Percentiles rank a stretch among this genome's conserved stretches.
These are phyloP conservation scores for Altica lythri DNA, from an alignment of 2,888 invertebrate genomes.

Conservation along the genomic window DNA sequence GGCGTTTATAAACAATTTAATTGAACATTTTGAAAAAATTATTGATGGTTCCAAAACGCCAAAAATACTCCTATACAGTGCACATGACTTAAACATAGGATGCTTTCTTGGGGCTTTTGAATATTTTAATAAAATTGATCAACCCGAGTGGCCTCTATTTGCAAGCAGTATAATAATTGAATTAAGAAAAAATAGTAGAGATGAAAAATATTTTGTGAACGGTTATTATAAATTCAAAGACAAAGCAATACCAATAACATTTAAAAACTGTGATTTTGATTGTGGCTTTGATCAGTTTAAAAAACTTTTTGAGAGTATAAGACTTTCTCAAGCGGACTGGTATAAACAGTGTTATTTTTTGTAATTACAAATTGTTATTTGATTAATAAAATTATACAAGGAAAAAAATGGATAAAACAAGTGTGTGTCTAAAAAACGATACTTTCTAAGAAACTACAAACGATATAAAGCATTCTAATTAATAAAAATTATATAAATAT, in stretches of 20 bases:
- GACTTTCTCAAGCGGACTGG: slow-evolving; percentile 14
- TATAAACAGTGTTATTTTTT: slow-evolving; percentile 8
- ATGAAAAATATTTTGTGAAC: slow-evolving; percentile 9
- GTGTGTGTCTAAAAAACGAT: too few species aligned
- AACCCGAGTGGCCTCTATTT: slow-evolving; percentile 12
- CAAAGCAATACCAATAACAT: slow-evolving; percentile 11
- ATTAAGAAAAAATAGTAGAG: slow-evolving; percentile 2
- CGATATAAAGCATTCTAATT: too few species aligned
- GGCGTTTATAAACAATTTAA: slow-evolving; percentile 15
- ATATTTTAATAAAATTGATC: not conserved
- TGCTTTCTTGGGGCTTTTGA: slow-evolving; percentile 17
- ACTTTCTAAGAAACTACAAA: too few species aligned
- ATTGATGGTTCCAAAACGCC: not conserved
- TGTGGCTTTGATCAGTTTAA: slow-evolving; percentile 21
- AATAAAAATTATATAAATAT: too few species aligned
- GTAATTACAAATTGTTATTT: too few species aligned
- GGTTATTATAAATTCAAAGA: slow-evolving; percentile 16
- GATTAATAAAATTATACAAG: too few species aligned
- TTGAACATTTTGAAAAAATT: slow-evolving; percentile 17
- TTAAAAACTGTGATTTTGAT: slow-evolving; percentile 18
- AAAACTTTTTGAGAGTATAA: slow-evolving; percentile 4
- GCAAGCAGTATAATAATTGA: slow-evolving; percentile 26
- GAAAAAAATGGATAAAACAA: too few species aligned
- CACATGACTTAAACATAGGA: slow-evolving; percentile 18
- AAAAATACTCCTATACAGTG: slow-evolving; percentile 14